These are phyloP conservation scores for Ethmia dodecea DNA, from an alignment of 2,888 invertebrate species.

Conservation along the genomic window DNA sequence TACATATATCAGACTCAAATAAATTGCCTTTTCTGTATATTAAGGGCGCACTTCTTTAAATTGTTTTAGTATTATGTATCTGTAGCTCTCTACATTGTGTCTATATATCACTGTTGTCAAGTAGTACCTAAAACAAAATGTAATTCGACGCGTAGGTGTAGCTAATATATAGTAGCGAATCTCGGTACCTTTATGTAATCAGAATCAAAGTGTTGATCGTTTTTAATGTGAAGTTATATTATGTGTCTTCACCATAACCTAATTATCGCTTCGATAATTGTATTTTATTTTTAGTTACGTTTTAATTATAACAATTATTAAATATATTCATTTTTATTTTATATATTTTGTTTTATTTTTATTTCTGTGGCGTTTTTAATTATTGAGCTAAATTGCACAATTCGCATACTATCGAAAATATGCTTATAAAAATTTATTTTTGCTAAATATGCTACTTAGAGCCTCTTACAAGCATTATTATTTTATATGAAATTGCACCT, in stretches of 20 bases:
- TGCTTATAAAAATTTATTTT: too few species aligned
- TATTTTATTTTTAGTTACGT: constrained; percentile 63
- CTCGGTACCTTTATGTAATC: constrained; percentile 54
- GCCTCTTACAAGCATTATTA: too few species aligned
- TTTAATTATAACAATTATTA: constrained; percentile 66
- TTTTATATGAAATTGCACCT: too few species aligned
- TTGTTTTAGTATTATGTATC: constrained; percentile 9
- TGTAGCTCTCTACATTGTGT: constrained; percentile 44
- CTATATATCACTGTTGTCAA: constrained; percentile 10
- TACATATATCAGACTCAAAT: too few species aligned
- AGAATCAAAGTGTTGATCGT: constrained; percentile 20
- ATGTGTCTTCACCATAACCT: constrained; percentile 34
- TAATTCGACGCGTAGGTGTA: constrained; percentile 35
- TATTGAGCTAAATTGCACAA: constrained; percentile 3
- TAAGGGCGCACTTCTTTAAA: constrained; percentile 21
- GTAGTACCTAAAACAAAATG: constrained; percentile 49
- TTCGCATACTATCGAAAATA: too few species aligned
- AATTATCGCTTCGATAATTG: constrained; percentile 49
- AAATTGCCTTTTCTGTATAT: not conserved
- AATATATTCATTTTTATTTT: constrained; percentile 77
- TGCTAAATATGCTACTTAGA: too few species aligned
- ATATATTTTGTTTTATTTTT: constrained; percentile 69
- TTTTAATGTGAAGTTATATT: constrained; percentile 18
- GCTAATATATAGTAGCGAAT: constrained; percentile 54
- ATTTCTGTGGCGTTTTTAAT: constrained; percentile 8